A percentile compares a stretch with the other conserved stretches of the same genome.
Evolutionary conservation across 2,113 vertebrate genomes (phyloP).

Genomic region (Rhinopomastus cyanomelas): DNA sequence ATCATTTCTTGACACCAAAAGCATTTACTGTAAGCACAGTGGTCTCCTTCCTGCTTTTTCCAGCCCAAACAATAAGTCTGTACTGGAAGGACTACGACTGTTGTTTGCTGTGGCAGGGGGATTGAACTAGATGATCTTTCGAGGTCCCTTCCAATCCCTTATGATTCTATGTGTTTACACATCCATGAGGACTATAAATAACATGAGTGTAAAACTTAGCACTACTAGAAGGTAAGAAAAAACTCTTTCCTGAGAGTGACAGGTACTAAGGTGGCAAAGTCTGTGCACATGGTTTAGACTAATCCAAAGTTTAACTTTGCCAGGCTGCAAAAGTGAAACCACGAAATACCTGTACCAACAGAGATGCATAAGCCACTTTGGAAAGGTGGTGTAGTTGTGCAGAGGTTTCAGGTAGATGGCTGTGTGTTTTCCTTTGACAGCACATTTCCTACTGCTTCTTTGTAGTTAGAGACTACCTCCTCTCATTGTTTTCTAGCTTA

Average conservation of each 20-base stretch:
- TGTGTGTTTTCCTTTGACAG: neutral
- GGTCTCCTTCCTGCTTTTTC: neutral
- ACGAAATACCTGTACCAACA: neutral
- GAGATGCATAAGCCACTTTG: neutral
- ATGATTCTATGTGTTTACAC: neutral
- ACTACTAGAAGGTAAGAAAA: neutral
- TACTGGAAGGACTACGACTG: neutral
- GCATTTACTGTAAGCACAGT: neutral
- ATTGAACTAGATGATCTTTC: no score
- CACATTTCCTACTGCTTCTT: neutral
- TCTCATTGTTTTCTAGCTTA: neutral
- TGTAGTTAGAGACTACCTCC: neutral
- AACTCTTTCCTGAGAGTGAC: neutral
- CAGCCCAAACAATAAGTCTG: neutral
- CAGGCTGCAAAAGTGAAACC: neutral
- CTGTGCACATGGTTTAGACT: neutral
- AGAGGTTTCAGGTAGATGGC: neutral
- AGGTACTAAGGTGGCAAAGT: neutral
- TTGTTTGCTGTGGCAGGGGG: no score
- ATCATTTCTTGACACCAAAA: neutral
- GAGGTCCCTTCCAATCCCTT: no score
- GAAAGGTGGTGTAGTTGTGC: fast-evolving
- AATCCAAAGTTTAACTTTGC: neutral
- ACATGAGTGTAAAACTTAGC: neutral
- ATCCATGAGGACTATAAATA: neutral